Conservation (phyloP, 2,797 vertebrate genomes). For the Furcifer pardalis region DNA sequence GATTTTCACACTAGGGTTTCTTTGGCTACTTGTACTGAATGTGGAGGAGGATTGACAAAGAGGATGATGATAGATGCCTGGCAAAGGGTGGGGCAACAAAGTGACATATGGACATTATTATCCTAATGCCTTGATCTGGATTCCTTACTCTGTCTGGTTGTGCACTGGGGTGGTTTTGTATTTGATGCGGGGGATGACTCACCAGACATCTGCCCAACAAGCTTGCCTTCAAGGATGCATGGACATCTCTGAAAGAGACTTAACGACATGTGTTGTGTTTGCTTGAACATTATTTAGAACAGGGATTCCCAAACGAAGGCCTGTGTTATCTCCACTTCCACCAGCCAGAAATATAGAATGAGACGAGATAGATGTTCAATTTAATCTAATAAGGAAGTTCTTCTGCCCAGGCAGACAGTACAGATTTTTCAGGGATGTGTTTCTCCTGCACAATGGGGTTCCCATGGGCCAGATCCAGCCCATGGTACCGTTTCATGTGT, state of each 20-base stretch:
- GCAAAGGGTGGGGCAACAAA: background rate
- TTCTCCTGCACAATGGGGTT: too few relatives aligned
- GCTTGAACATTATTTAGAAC: too few relatives aligned
- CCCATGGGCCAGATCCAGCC: too few relatives aligned
- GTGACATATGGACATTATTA: background rate
- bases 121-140: too few relatives aligned
- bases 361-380: background rate
- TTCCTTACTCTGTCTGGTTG: background rate
- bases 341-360: background rate
- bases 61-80: background rate
- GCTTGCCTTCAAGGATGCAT: background rate
- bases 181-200: background rate
- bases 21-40: background rate
- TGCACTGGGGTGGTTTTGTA: background rate
- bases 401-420: background rate
- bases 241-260: background rate
- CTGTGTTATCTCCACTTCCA: too few relatives aligned
- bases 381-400: background rate
- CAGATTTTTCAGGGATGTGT: background rate
- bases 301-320: too few relatives aligned
- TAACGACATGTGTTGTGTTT: too few relatives aligned
- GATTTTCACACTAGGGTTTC: background rate
- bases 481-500: too few relatives aligned
- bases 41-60: background rate
- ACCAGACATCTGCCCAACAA: background rate